Base-by-base conservation (phyloP, 2,888 invertebrate genomes). In the Mimumesa dahlbomi region DNA sequence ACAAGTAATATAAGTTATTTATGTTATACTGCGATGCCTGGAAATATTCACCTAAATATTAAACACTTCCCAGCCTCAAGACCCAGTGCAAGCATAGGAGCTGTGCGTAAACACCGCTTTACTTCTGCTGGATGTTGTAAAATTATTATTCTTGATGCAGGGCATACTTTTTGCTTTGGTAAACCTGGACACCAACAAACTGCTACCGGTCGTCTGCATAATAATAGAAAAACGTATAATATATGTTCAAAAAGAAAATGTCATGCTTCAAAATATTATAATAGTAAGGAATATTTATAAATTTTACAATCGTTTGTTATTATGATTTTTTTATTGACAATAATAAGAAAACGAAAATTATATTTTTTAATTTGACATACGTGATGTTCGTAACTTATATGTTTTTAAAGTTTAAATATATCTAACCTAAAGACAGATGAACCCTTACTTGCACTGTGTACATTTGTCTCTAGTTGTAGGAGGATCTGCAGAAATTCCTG, bases 121-220 rank as follows among this genome's bases (percentile, higher is more conserved):
- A 96, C 96, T 92, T 98, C 98, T 68, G 96, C 97, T 11, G 98
- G 98, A 91, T 98, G 98, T 89, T 98, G 98, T 5, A 98, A 91
- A 64, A 98, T 92, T 75, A 97, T 93, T 46, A 98, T 91, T 81
- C 92, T 93, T 65, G 95, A 95, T 56, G 91, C 90, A 11, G 96
- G 94, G 58, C 89, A 88, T 22, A 97, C 85, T 43, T 93, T 94
- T 56, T 93, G 91, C 54, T 92, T 90, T 5, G 97, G 97, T 69
- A 98, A 90, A 42, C 94, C 95, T 34, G 93, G 91, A 89, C 97
- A 98, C 96, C 97, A 98, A 87, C 98, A 98, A n/a, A 97, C 97
- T 42, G 92, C 93, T 25, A 90, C 88, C 2, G 98, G 98, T 75
- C 97, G 93, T 75, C 97, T 97, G 7, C 1, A 46, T 36, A 21